A percentile compares a stretch with the other conserved stretches of the same genome.
These are phyloP conservation scores for Lycopodina hypogea DNA, from an alignment of 37 sponge, comb jelly and placozoan species.

Conservation along the genomic window DNA sequence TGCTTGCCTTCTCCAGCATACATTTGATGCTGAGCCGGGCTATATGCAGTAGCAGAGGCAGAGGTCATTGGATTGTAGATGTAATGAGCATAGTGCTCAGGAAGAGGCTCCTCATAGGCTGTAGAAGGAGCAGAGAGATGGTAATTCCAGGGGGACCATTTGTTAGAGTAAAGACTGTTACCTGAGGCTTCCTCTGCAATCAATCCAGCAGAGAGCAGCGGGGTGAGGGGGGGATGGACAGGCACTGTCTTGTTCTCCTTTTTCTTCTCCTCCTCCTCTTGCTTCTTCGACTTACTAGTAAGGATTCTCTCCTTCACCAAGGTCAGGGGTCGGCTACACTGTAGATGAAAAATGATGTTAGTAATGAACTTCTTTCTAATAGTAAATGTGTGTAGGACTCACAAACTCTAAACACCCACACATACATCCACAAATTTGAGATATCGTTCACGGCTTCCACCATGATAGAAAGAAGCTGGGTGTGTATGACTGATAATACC, in stretches of 20 bases:
- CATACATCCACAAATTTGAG: not conserved
- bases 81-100: not conserved
- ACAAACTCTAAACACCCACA: not conserved
- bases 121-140: slow-evolving; percentile 4
- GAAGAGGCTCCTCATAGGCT: not conserved
- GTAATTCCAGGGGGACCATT: not conserved
- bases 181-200: not conserved
- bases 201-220: slow-evolving; percentile 1
- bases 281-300: slow-evolving; percentile 79
- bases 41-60: not conserved
- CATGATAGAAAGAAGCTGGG: not conserved
- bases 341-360: slow-evolving; percentile 4
- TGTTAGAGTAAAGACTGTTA: not conserved
- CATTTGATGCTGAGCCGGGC: not conserved
- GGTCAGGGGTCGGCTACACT: slow-evolving; percentile 83
- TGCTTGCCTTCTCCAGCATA: not conserved
- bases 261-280: slow-evolving; percentile 36
- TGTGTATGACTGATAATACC: not conserved
- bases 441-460: not conserved
- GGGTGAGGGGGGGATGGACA: not conserved
- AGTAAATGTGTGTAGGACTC: not conserved
- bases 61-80: not conserved
- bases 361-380: too few relatives aligned
- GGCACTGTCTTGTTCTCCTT: slow-evolving; percentile 1
- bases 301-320: slow-evolving; percentile 89